Conservation (phyloP, 2,888 invertebrate species). For the Torymus aiolomorphi region DNA sequence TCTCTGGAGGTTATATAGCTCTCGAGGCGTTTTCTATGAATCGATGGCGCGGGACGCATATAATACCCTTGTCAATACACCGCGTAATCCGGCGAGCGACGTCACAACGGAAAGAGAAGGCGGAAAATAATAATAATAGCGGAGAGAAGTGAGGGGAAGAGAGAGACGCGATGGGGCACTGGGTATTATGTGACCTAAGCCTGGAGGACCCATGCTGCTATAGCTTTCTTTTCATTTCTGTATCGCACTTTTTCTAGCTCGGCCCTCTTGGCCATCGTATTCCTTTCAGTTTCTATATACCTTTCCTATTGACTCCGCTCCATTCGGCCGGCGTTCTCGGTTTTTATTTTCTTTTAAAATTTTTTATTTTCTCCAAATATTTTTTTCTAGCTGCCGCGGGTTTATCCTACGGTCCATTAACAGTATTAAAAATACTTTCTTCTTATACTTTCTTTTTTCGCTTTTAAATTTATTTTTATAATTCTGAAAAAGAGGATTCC, state of each 20-base stretch:
- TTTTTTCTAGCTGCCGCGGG: no score
- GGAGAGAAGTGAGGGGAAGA: neutral
- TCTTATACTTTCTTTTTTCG: no score
- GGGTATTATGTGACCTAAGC: conserved; percentile 17
- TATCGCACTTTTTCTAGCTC: neutral
- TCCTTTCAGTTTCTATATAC: conserved; percentile 14
- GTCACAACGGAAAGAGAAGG: conserved; percentile 48
- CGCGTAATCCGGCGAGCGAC: conserved; percentile 63
- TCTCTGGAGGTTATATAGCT: conserved; percentile 29
- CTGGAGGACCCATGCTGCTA: conserved; percentile 29
- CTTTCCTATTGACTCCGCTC: neutral
- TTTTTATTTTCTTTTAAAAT: conserved; percentile 16
- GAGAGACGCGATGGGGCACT: no score
- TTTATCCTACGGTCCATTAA: no score
- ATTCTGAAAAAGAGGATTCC: no score
- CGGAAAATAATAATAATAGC: conserved; percentile 62
- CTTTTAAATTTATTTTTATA: no score
- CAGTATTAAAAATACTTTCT: no score
- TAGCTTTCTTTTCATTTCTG: conserved; percentile 37
- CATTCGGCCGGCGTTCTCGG: no score
- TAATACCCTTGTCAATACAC: conserved; percentile 62
- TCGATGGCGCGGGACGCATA: conserved; percentile 43
- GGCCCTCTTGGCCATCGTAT: neutral
- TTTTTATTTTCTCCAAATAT: no score
- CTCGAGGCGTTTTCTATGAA: conserved; percentile 52